Percentiles rank a stretch among this genome's conserved stretches.
These are phyloP conservation scores for Andricus grossulariae DNA, from an alignment of 1,140 invertebrate genomes.

Conservation along the genomic window DNA sequence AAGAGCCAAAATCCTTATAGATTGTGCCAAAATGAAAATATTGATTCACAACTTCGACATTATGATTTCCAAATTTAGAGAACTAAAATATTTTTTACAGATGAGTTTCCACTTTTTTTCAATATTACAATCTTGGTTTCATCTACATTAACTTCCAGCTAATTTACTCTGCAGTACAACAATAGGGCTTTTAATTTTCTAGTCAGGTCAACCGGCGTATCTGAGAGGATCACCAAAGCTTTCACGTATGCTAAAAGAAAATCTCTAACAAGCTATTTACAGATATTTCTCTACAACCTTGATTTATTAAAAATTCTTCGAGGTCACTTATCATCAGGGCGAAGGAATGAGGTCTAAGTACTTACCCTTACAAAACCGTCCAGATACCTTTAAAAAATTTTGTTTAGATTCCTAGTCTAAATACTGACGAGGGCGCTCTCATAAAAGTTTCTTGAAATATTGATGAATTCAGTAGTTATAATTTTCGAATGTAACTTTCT, in stretches of 20 bases:
- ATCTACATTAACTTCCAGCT: no score
- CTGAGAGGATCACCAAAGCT: no score
- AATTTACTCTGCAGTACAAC: background rate
- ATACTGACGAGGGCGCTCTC: background rate
- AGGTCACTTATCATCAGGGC: background rate
- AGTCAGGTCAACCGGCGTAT: background rate
- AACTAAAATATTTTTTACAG: background rate
- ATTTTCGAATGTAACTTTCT: background rate
- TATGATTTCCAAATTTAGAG: background rate
- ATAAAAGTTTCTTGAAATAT: background rate
- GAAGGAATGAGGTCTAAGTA: background rate
- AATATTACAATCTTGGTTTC: background rate
- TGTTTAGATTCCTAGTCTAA: background rate
- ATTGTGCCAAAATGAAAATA: conserved; percentile 18
- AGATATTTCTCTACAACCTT: background rate
- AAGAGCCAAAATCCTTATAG: conserved; percentile 19
- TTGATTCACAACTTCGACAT: background rate
- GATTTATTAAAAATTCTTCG: background rate
- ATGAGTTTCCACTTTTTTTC: background rate
- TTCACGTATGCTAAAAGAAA: background rate
- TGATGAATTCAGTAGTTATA: background rate
- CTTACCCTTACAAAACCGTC: background rate
- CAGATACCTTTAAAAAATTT: background rate
- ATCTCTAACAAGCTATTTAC: background rate
- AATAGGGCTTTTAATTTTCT: background rate